These are phyloP conservation scores for Odontocolon sp. DNA, from an alignment of 2,888 invertebrate genomes.

Conservation along the genomic window DNA sequence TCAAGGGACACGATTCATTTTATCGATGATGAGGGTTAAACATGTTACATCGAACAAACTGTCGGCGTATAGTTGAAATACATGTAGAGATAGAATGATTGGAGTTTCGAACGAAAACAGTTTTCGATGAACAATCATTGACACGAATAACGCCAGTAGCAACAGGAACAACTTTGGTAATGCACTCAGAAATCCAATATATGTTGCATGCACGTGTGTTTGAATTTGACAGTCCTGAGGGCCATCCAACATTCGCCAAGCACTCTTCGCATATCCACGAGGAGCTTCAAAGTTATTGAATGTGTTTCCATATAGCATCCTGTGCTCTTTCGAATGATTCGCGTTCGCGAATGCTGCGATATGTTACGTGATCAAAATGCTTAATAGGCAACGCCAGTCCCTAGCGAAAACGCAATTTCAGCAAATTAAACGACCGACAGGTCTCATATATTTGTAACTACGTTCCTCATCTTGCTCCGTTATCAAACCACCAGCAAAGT, in stretches of 20 bases:
- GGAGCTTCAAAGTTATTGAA: not conserved
- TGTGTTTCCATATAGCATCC: not conserved
- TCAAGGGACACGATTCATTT: too few relatives aligned
- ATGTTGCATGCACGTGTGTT: constrained; percentile 1
- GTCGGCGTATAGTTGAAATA: not conserved
- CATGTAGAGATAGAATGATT: not conserved
- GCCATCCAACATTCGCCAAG: not conserved
- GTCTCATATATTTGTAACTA: too few relatives aligned
- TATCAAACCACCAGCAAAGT: too few relatives aligned
- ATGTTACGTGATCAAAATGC: constrained; percentile 37
- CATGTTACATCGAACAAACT: not conserved
- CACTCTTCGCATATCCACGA: not conserved
- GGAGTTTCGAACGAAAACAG: not conserved
- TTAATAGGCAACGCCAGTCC: not conserved
- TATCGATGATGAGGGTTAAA: not conserved
- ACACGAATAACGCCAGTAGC: not conserved
- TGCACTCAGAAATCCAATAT: not conserved
- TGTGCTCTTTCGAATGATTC: not conserved
- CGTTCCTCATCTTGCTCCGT: too few relatives aligned
- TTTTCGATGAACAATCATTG: constrained; percentile 17
- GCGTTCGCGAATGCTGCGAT: not conserved
- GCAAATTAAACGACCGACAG: constrained; percentile 4
- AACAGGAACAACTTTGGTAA: not conserved
- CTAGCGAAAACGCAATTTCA: not conserved
- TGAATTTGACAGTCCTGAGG: not conserved